Conservation (phyloP, 2,888 invertebrate genomes). For the Acrocera orbiculus region DNA sequence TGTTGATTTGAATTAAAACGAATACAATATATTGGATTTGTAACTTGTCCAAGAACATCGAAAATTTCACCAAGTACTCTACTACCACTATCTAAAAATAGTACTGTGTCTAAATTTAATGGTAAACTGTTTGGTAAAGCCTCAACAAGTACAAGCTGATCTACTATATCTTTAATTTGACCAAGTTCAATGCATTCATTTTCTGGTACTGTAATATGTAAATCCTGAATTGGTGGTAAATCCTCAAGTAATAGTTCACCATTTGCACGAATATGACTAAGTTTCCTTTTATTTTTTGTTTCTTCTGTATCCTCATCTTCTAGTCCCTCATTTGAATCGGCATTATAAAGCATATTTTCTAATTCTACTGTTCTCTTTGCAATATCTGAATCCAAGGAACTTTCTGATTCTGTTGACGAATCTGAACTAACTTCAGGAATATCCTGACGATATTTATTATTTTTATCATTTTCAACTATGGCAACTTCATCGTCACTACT, state of each 20-base stretch:
- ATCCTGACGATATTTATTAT: not conserved
- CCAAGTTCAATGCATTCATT: constrained; percentile 59
- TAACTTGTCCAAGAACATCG: constrained; percentile 81
- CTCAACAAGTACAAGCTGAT: constrained; percentile 59
- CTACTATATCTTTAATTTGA: constrained; percentile 49
- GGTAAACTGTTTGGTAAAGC: constrained; percentile 55
- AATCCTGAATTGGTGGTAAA: constrained; percentile 64
- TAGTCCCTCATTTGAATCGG: constrained; percentile 16
- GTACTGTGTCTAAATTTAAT: constrained; percentile 68
- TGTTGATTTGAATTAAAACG: constrained; percentile 70
- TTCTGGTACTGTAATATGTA: constrained; percentile 59
- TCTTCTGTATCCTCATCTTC: constrained; percentile 19
- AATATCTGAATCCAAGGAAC: constrained; percentile 7
- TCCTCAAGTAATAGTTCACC: constrained; percentile 39
- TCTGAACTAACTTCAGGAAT: constrained; percentile 1
- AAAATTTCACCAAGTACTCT: constrained; percentile 63
- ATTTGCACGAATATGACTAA: constrained; percentile 21
- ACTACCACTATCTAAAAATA: constrained; percentile 68
- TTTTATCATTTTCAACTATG: too few species aligned
- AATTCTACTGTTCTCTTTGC: constrained; percentile 6
- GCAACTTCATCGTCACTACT: too few species aligned
- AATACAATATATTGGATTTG: constrained; percentile 74
- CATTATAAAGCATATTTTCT: constrained; percentile 11
- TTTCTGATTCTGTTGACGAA: too few species aligned
- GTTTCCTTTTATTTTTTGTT: constrained; percentile 7